phyloP scores from a whole-genome alignment of 2,888 invertebrate species.

The Seladonia tumulorum region DNA sequence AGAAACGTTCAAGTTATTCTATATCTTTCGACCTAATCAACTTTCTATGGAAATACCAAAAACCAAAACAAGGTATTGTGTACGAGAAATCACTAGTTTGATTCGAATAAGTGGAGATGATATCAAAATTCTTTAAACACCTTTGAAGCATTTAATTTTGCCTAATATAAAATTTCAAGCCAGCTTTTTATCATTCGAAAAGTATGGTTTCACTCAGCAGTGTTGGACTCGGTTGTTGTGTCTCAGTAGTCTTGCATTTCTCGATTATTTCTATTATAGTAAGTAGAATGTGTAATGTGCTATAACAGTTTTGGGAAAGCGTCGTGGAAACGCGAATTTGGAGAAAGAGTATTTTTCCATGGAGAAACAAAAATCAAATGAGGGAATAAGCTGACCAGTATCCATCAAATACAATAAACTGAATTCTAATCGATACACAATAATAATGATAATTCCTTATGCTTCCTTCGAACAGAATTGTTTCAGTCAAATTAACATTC shows the following conservation, averaged over 20 bases:
- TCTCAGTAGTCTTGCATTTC: no score
- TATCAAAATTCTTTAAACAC: not conserved
- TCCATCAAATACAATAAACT: constrained; percentile 20
- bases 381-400: not conserved
- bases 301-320: not conserved
- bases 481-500: constrained; percentile 40
- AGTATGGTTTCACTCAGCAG: not conserved
- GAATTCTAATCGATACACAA: constrained; percentile 20
- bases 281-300: not conserved
- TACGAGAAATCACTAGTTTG: not conserved
- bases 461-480: constrained; percentile 39
- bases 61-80: not conserved
- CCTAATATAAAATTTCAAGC: not conserved
- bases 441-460: constrained; percentile 30
- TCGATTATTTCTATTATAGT: not conserved
- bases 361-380: not conserved
- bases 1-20: not conserved
- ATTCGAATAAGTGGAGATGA: not conserved
- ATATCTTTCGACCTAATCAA: not conserved
- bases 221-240: no score
- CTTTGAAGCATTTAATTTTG: not conserved
- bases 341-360: not conserved
- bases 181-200: not conserved
- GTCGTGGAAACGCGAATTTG: not conserved
- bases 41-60: not conserved